These are phyloP conservation scores for Macheiramphus alcinus DNA, from an alignment of 2,113 vertebrate species.

Conservation along the genomic window DNA sequence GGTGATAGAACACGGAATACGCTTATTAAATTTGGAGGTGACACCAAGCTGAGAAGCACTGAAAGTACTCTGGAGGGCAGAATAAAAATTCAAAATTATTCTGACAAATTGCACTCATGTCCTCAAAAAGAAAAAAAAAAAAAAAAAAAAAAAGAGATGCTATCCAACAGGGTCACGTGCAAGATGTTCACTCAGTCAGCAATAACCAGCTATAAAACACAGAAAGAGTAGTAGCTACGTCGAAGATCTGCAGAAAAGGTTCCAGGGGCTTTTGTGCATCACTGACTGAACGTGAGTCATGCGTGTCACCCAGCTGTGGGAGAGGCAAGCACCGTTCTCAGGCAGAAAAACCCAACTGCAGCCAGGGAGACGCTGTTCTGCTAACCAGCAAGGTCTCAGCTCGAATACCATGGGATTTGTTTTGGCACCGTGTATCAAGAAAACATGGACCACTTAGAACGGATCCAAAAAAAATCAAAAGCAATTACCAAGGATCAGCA, in stretches of 20 bases:
- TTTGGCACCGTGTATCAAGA: not conserved
- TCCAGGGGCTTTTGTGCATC: not conserved
- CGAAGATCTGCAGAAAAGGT: not conserved
- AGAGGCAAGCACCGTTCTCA: not conserved
- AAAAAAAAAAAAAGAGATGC: not conserved
- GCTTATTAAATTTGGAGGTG: slow-evolving; percentile 13
- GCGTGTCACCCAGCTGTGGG: not conserved
- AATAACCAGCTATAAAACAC: not conserved
- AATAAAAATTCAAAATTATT: not conserved
- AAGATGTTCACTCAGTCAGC: not conserved
- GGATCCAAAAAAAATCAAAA: not conserved
- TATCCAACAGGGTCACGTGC: not conserved
- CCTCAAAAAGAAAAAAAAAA: not conserved
- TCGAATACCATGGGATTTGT: fast-evolving
- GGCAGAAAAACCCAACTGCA: not conserved
- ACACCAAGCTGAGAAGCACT: not conserved
- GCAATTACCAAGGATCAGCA: not conserved
- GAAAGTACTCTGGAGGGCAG: not conserved
- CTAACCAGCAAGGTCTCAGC: not conserved
- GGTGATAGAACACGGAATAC: not conserved
- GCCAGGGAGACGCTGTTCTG: not conserved
- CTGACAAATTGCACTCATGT: not conserved
- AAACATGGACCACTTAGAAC: not conserved
- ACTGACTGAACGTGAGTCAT: not conserved
- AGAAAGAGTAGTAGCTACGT: not conserved